Percentiles rank a stretch among this genome's conserved stretches.
phyloP scores from a whole-genome alignment of 2,797 vertebrate genomes.

The Fistularia commersonii region DNA sequence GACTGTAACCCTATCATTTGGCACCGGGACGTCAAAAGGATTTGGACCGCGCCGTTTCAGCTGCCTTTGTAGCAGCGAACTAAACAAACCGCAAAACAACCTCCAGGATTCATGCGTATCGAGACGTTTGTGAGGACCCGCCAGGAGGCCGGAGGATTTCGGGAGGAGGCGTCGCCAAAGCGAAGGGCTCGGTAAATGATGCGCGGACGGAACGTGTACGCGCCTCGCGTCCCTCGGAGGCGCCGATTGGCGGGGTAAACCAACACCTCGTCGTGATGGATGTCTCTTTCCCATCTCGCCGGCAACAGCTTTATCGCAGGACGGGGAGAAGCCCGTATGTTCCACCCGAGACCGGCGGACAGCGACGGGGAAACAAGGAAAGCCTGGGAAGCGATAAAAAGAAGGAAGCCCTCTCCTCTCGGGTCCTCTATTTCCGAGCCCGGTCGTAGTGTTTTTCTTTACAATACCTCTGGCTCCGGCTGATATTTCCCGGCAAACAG shows the following conservation, averaged over 20 bases:
- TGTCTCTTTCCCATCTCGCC: slow-evolving; percentile 64
- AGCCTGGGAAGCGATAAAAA: slow-evolving; percentile 64
- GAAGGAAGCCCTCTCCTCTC: slow-evolving; percentile 50
- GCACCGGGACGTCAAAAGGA: slow-evolving; percentile 27
- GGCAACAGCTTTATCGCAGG: slow-evolving; percentile 77
- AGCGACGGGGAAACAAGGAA: slow-evolving; percentile 43
- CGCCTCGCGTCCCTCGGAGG: slow-evolving; percentile 62
- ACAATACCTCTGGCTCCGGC: slow-evolving; percentile 4
- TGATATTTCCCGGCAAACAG: slow-evolving; percentile 18
- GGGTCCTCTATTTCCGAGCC: slow-evolving; percentile 53
- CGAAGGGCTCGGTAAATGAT: slow-evolving; percentile 66
- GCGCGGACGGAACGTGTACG: slow-evolving; percentile 58
- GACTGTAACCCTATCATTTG: slow-evolving; percentile 59
- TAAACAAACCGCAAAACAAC: slow-evolving; percentile 56
- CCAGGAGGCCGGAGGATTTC: slow-evolving; percentile 46
- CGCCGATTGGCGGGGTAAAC: slow-evolving; percentile 59
- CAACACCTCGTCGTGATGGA: slow-evolving; percentile 63
- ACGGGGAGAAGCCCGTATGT: slow-evolving; percentile 59
- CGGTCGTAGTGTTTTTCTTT: slow-evolving; percentile 42
- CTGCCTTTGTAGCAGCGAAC: slow-evolving; percentile 28
- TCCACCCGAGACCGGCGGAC: slow-evolving; percentile 53
- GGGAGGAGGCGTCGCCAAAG: slow-evolving; percentile 45
- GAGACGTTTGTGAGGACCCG: slow-evolving; percentile 45
- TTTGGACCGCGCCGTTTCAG: slow-evolving; percentile 32
- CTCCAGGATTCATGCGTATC: slow-evolving; percentile 47